Base-by-base conservation (phyloP, 2,888 invertebrate species). In the Dolichopus griseipennis region DNA sequence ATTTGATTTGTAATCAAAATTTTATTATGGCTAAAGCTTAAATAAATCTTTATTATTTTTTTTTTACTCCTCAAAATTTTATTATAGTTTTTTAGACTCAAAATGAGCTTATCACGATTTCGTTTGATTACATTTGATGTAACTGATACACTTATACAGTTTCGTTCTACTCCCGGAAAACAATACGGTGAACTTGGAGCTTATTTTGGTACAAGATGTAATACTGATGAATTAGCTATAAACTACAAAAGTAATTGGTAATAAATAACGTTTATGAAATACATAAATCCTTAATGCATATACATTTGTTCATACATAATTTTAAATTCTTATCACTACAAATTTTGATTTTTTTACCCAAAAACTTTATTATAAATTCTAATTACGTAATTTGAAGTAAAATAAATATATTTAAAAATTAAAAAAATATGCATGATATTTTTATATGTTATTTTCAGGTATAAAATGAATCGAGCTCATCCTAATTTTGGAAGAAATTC, bases 51-150 rank as follows among this genome's bases (percentile, higher is more conserved):
- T 27, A 27, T 37, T 37, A 37, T 7, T 37, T 10, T 37, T 37
- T n/a, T 37, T 37, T 37, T 37, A 37, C 8, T 37, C 12, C 37
- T 37, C 12, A 61, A 61, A 61, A n/a, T 61, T 7, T 18, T 18
- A n/a, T n/a, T 18, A 22, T 67, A 62, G 10, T 20, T 18, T 27
- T 62, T n/a, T 61, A 34, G 9, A 22, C 22, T 22, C 8, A 73
- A 70, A 74, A 77, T 78, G 76, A 77, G 78, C 71, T 73, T 81
- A 63, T 76, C 75, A 66, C 77, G 79, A 66, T 78, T 81, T 69
- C 78, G 81, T 63, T 73, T 92, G 74, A 85, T 95, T 67, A 95
- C 95, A 15, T 93, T 95, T 78, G 95, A 95, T 81, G 90, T 91
- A 67, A 95, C 93, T 18, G 92, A 92, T 73, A 96, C 95, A 0